These are phyloP conservation scores for Polypedilum vanderplanki DNA, from an alignment of 1,140 invertebrate species.

Conservation along the genomic window DNA sequence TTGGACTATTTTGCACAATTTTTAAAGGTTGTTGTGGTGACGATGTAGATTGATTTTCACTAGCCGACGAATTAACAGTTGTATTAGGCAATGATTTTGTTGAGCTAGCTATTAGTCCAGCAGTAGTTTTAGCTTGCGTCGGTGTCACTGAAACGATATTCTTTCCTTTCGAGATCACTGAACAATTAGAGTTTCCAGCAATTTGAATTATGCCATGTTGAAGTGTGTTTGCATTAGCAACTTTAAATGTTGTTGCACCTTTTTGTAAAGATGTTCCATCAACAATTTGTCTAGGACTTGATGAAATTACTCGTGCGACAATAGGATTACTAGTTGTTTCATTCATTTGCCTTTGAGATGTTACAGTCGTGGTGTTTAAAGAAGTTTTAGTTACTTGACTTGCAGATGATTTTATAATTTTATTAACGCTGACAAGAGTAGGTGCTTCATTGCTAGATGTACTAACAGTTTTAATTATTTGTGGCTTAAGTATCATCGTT, in stretches of 20 bases:
- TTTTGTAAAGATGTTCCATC: slow-evolving; percentile 55
- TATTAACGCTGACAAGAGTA: background rate
- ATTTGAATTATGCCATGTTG: slow-evolving; percentile 43
- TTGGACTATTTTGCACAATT: slow-evolving; percentile 30
- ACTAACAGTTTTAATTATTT: background rate
- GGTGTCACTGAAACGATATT: slow-evolving; percentile 41
- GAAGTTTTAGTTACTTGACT: slow-evolving; percentile 3
- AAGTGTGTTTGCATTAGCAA: slow-evolving; percentile 44
- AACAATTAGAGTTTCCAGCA: slow-evolving; percentile 41
- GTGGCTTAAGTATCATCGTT: background rate
- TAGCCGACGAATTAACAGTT: slow-evolving; percentile 28
- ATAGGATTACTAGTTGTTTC: slow-evolving; percentile 41
- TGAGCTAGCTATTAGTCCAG: too few species aligned
- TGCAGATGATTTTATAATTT: background rate
- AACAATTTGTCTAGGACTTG: slow-evolving; percentile 55
- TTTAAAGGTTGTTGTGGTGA: background rate
- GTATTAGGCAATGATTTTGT: slow-evolving; percentile 37
- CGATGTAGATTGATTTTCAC: background rate
- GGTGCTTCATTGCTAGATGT: background rate
- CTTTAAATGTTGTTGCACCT: slow-evolving; percentile 43
- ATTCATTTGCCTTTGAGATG: slow-evolving; percentile 31
- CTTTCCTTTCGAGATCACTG: slow-evolving; percentile 44
- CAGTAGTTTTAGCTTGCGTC: slow-evolving; percentile 33
- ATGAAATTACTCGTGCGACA: slow-evolving; percentile 53
- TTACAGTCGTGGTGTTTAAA: slow-evolving; percentile 26